Percentiles rank a stretch among this genome's conserved stretches.
Conservation (phyloP, 2,888 invertebrate species). For the Hydrotaea cyrtoneurina region DNA sequence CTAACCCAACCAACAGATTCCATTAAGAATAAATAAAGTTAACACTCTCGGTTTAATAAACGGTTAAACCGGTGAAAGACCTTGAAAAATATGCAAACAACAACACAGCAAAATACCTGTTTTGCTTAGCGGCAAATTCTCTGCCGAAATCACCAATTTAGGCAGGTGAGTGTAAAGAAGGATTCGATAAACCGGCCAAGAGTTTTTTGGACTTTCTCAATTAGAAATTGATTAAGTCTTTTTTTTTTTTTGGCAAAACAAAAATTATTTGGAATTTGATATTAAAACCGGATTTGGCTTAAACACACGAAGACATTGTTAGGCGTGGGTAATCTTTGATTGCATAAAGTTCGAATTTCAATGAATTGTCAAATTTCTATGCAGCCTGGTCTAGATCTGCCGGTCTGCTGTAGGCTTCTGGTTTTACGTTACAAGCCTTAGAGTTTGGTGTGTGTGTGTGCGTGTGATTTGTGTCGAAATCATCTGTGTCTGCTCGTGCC, state of each 20-base stretch:
- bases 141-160: too few species aligned
- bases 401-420: too few species aligned
- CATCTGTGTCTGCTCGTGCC: background rate
- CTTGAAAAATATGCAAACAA: slow-evolving; percentile 29
- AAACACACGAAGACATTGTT: too few species aligned
- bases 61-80: slow-evolving; percentile 14
- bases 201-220: background rate
- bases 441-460: too few species aligned
- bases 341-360: too few species aligned
- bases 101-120: slow-evolving; percentile 31
- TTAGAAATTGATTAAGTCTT: background rate
- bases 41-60: background rate
- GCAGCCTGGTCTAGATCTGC: too few species aligned
- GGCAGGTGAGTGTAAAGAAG: too few species aligned
- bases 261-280: background rate
- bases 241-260: background rate
- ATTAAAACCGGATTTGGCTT: too few species aligned
- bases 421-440: too few species aligned
- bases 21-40: slow-evolving; percentile 9
- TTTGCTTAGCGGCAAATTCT: slow-evolving; percentile 1
- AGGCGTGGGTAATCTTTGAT: too few species aligned
- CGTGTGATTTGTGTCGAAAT: background rate
- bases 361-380: too few species aligned
- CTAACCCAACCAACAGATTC: background rate
- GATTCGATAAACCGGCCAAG: too few species aligned